These are phyloP conservation scores for Drosophila orena DNA, from an alignment of 1,140 invertebrate species.

Conservation along the genomic window DNA sequence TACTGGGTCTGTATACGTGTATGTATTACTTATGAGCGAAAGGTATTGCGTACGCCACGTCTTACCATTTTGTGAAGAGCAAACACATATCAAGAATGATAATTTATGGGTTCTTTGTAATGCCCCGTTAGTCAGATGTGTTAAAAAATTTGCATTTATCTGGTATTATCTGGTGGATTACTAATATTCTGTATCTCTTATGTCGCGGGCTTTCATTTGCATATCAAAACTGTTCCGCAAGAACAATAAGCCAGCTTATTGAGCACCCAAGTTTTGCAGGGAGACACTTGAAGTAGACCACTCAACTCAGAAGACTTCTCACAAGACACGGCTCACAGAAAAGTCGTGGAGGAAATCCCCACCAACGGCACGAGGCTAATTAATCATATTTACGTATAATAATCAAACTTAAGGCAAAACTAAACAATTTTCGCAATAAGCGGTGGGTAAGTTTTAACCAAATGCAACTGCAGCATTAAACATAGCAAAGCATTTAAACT, in stretches of 20 bases:
- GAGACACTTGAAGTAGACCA: slow-evolving; percentile 12
- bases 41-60: slow-evolving; percentile 17
- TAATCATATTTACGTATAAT: no score
- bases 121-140: not conserved
- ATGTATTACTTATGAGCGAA: slow-evolving; percentile 45
- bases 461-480: slow-evolving; percentile 16
- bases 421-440: slow-evolving; percentile 63
- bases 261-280: slow-evolving; percentile 28
- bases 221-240: slow-evolving; percentile 45
- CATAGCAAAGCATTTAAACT: no score
- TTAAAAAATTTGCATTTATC: not conserved
- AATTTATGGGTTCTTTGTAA: slow-evolving; percentile 1
- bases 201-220: slow-evolving; percentile 4
- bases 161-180: slow-evolving; percentile 4
- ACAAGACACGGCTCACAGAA: not conserved
- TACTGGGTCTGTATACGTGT: slow-evolving; percentile 38
- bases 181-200: no score
- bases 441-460: slow-evolving; percentile 2
- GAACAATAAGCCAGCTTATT: slow-evolving; percentile 41
- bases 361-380: slow-evolving; percentile 27
- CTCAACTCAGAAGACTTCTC: not conserved
- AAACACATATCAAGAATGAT: slow-evolving; percentile 13
- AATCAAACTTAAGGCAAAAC: slow-evolving; percentile 41
- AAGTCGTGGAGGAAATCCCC: no score
- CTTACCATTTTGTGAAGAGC: slow-evolving; percentile 19